A percentile compares a stretch with the other conserved stretches of the same genome.
These are phyloP conservation scores for Danaus melanippus DNA, from an alignment of 1,140 invertebrate species.

Conservation along the genomic window DNA sequence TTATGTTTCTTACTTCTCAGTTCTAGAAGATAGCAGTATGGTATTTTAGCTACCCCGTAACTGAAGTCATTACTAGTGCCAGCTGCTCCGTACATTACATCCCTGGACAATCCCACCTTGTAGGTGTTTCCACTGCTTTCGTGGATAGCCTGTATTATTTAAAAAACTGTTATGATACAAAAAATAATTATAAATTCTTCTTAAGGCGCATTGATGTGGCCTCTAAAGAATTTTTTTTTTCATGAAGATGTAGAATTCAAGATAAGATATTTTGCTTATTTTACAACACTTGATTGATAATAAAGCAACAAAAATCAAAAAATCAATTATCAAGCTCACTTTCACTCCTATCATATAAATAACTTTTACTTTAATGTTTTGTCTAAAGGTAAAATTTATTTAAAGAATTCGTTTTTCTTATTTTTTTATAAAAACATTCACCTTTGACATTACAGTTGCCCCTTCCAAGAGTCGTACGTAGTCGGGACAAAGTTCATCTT, in stretches of 20 bases:
- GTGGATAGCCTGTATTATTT: constrained; percentile 55
- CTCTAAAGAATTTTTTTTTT: too few species aligned
- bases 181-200: too few species aligned
- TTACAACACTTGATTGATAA: too few species aligned
- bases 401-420: neutral
- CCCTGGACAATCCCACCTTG: constrained; percentile 57
- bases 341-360: too few species aligned
- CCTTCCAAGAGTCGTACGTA: constrained; percentile 53
- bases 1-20: constrained; percentile 76
- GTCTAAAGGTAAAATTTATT: too few species aligned
- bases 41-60: constrained; percentile 73
- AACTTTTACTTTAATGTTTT: too few species aligned
- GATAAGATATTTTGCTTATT: too few species aligned
- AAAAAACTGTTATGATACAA: neutral
- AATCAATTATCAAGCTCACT: too few species aligned
- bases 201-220: too few species aligned
- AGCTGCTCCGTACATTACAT: constrained; percentile 70
- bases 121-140: constrained; percentile 50
- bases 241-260: too few species aligned
- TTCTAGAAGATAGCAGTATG: constrained; percentile 81
- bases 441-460: constrained; percentile 57
- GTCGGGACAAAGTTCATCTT: constrained; percentile 46
- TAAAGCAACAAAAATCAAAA: too few species aligned
- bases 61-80: constrained; percentile 81
- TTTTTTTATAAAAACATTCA: constrained; percentile 15